Percentiles rank a stretch among this genome's conserved stretches.
Evolutionary conservation across 2,113 vertebrate species (phyloP).

Genomic region (Takifugu bimaculatus): DNA sequence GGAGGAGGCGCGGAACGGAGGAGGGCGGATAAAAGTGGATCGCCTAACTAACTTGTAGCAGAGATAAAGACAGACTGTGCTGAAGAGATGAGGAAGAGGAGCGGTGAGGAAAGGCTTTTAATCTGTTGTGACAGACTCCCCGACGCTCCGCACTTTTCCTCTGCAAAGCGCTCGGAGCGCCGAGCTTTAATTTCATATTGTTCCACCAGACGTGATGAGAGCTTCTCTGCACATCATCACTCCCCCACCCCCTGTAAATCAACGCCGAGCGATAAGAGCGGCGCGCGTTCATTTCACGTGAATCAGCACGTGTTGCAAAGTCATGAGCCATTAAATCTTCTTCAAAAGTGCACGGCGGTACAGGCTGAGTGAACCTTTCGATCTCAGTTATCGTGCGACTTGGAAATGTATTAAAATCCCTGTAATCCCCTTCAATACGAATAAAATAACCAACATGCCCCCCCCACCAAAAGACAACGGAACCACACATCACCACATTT

Average conservation of each 20-base stretch:
- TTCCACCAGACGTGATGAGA: conserved; percentile 52
- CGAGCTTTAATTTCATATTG: conserved; percentile 63
- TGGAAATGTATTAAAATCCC: conserved; percentile 10
- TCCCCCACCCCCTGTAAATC: conserved; percentile 21
- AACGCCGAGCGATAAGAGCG: conserved; percentile 15
- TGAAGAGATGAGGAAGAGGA: neutral
- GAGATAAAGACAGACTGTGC: conserved; percentile 18
- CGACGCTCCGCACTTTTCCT: conserved; percentile 54
- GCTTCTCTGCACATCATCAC: conserved; percentile 35
- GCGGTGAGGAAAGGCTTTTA: conserved; percentile 38
- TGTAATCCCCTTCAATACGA: conserved; percentile 29
- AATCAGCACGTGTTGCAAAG: conserved; percentile 28
- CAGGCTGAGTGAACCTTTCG: too few species aligned
- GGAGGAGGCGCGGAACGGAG: conserved; percentile 31
- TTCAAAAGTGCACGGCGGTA: too few species aligned
- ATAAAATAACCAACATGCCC: conserved; percentile 9
- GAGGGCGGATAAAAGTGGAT: conserved; percentile 54
- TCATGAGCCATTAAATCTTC: conserved; percentile 20
- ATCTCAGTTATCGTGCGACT: too few species aligned
- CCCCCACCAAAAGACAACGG: neutral
- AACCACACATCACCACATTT: conserved; percentile 16
- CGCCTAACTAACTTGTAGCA: conserved; percentile 40
- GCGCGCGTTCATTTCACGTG: conserved; percentile 5
- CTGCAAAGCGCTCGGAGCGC: conserved; percentile 43
- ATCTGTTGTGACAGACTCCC: conserved; percentile 60